Base-by-base conservation (phyloP, 2,797 vertebrate genomes). In the Bufotes viridis region DNA sequence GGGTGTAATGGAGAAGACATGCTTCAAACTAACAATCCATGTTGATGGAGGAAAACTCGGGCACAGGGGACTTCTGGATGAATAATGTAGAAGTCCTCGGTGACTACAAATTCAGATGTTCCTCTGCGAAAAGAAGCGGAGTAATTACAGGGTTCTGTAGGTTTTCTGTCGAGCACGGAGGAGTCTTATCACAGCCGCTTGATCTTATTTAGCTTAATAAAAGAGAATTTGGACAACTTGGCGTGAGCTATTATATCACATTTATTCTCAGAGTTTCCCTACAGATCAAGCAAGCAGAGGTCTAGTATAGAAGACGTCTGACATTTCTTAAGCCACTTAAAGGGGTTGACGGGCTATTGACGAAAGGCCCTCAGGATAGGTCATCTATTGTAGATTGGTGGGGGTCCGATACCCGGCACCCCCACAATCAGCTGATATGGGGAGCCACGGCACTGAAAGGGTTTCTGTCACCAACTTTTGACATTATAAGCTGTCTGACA, bases 31-130 rank as follows among this genome's bases (percentile, higher is more conserved):
- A 89, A 89, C 83, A 89, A 85, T 78, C 87, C 76, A 53, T 81
- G 83, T 82, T 81, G 87, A 81, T 75, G 51, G 87, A 88, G 76
- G 67, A 85, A 88, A 81, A 85, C 65, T 67, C 20, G 20, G 26
- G 60, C 83, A 63, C 83, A 11, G 20, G 87, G 83, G 87, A 89
- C 69, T 78, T 85, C 67, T 9, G 76, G 29, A 89, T 89, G 87
- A 89, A 85, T 89, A 85, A 85, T 85, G 82, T 10, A 85, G 65
- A 82, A 85, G 78, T 89, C 83, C 69, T 85, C 76, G 20, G 83
- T 57, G 87, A 81, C 87, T 89, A 76, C 78, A 81, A 85, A 81
- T 85, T 89, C 83, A 85, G 87, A 89, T 89, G 83, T 76, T 89
- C 83, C 83, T 85, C 51, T 26, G 78, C 83, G 85, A 89, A 81